Percentiles rank a stretch among this genome's conserved stretches.
phyloP scores from a whole-genome alignment of 2,797 vertebrate species.

The Chaunax sp. region DNA sequence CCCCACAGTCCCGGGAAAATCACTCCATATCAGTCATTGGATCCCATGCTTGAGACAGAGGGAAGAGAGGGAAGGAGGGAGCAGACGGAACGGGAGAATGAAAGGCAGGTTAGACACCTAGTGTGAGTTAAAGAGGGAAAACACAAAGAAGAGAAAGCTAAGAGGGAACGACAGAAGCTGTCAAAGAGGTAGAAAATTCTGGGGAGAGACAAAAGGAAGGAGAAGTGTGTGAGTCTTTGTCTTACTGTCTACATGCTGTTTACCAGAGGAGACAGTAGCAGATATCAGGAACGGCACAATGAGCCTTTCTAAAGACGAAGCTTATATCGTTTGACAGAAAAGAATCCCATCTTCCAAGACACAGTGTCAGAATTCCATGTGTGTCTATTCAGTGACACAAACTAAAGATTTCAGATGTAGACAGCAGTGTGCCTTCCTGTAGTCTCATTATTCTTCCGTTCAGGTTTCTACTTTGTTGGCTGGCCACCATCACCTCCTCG shows the following conservation, averaged over 20 bases:
- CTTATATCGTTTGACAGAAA: slow-evolving; percentile 55
- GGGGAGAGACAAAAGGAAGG: slow-evolving; percentile 52
- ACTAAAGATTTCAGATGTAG: slow-evolving; percentile 47
- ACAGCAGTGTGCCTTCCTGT: slow-evolving; percentile 22
- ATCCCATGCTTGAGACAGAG: slow-evolving; percentile 87
- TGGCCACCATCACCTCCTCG: slow-evolving; percentile 31
- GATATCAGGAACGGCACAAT: slow-evolving; percentile 51
- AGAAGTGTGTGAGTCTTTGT: slow-evolving; percentile 61
- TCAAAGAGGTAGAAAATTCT: slow-evolving; percentile 52
- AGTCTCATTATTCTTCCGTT: slow-evolving; percentile 29
- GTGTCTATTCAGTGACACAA: slow-evolving; percentile 39
- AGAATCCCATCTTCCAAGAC: slow-evolving; percentile 48
- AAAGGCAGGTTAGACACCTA: slow-evolving; percentile 72
- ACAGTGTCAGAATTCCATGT: slow-evolving; percentile 50
- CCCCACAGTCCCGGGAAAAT: slow-evolving; percentile 88
- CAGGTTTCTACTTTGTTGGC: slow-evolving; percentile 23
- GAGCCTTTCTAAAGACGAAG: slow-evolving; percentile 55
- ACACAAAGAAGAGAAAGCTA: slow-evolving; percentile 42
- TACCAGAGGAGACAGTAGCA: slow-evolving; percentile 59
- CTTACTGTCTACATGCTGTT: slow-evolving; percentile 64
- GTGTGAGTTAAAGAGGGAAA: slow-evolving; percentile 65
- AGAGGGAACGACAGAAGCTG: slow-evolving; percentile 62
- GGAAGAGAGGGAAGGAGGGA: slow-evolving; percentile 61
- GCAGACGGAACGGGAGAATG: slow-evolving; percentile 50
- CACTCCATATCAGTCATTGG: slow-evolving; percentile 89